phyloP scores from a whole-genome alignment of 1,140 invertebrate genomes.

The Magallana ariakensis region DNA sequence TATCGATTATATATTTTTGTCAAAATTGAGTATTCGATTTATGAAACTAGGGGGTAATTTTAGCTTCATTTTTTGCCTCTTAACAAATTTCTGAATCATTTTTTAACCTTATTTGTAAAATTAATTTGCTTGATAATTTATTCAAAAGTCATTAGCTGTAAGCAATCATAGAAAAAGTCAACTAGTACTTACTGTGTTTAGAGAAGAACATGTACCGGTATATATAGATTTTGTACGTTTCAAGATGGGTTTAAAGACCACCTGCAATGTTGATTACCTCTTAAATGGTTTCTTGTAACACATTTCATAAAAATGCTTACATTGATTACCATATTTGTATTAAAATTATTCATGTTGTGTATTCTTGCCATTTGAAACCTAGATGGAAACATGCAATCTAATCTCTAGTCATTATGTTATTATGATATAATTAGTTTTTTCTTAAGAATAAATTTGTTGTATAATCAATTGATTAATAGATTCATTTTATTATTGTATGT shows the following conservation, averaged over 20 bases:
- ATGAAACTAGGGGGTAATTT: too few species aligned
- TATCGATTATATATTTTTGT: too few species aligned
- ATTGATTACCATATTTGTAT: background rate
- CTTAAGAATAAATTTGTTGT: background rate
- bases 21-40: too few species aligned
- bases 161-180: too few species aligned
- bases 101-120: too few species aligned
- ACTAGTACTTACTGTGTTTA: too few species aligned
- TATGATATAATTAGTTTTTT: background rate
- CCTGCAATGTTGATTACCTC: background rate
- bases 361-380: slow-evolving; percentile 4
- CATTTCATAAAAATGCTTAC: background rate
- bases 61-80: too few species aligned
- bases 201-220: too few species aligned
- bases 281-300: background rate
- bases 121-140: too few species aligned
- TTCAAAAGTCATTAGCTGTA: too few species aligned
- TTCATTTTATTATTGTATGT: background rate
- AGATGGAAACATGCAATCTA: background rate
- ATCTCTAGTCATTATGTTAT: slow-evolving; percentile 9
- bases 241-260: background rate
- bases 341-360: background rate
- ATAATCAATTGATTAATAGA: background rate
- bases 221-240: background rate
- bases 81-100: too few species aligned